phyloP scores from a whole-genome alignment of 2,113 vertebrate species.

The Oryzias woworae region DNA sequence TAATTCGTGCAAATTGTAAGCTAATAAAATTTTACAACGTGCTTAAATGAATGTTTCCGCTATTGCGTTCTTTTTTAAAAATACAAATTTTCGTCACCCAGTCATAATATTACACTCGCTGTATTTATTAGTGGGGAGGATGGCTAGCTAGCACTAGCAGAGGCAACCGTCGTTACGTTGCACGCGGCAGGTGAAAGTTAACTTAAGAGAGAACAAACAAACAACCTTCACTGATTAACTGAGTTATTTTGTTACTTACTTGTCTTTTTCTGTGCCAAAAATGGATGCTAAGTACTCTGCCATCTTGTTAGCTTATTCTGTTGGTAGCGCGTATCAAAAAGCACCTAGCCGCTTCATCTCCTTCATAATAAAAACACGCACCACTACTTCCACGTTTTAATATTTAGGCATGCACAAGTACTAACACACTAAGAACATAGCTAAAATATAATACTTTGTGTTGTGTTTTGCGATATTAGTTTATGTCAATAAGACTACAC shows the following conservation, averaged over 20 bases:
- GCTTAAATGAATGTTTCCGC: too few relatives aligned
- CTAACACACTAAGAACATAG: too few relatives aligned
- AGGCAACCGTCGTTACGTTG: background rate
- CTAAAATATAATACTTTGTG: too few relatives aligned
- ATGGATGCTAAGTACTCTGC: slow-evolving; percentile 96
- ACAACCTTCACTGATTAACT: background rate
- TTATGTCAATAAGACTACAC: too few relatives aligned
- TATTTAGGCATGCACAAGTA: background rate
- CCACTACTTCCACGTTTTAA: background rate
- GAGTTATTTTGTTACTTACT: slow-evolving; percentile 79
- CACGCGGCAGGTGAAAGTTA: fast-evolving
- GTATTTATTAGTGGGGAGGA: too few relatives aligned
- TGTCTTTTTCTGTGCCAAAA: slow-evolving; percentile 96
- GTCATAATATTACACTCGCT: too few relatives aligned
- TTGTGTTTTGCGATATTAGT: too few relatives aligned
- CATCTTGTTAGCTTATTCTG: slow-evolving; percentile 78
- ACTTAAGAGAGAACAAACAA: fast-evolving
- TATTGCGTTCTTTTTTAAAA: too few relatives aligned
- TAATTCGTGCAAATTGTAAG: too few relatives aligned
- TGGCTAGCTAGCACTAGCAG: slow-evolving; percentile 20
- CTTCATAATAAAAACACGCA: slow-evolving; percentile 46
- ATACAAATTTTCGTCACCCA: too few relatives aligned
- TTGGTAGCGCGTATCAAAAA: background rate
- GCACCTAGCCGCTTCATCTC: slow-evolving; percentile 8
- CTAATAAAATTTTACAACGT: too few relatives aligned